Conservation (phyloP, 30 jellyfish, hydroid and myxozoan species). For the Cassiopea xamachana region DNA sequence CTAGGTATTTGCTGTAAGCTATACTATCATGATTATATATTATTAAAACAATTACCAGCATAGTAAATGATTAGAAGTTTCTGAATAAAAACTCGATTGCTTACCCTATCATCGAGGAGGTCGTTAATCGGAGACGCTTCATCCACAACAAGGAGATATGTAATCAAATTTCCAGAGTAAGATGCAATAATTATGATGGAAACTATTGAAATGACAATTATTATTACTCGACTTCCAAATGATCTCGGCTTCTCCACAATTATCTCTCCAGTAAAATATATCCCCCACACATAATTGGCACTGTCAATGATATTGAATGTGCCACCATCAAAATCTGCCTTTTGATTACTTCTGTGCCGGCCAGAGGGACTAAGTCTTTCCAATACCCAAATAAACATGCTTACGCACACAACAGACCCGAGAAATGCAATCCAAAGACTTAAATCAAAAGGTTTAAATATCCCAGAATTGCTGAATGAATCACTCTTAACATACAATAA, state of each 20-base stretch:
- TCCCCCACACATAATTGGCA: slow-evolving; percentile 47
- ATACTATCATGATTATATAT: too few species aligned
- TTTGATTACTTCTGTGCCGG: neutral
- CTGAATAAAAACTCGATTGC: too few species aligned
- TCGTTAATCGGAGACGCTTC: slow-evolving; percentile 25
- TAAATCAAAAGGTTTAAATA: slow-evolving; percentile 11
- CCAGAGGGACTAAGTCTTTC: slow-evolving; percentile 35
- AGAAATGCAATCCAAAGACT: slow-evolving; percentile 2
- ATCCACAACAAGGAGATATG: slow-evolving; percentile 17
- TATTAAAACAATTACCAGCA: too few species aligned
- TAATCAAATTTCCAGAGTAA: slow-evolving; percentile 28
- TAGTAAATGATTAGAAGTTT: too few species aligned
- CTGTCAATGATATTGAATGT: slow-evolving; percentile 29
- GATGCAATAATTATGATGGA: neutral
- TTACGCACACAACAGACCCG: neutral
- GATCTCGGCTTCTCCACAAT: slow-evolving; percentile 25
- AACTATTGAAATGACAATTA: neutral
- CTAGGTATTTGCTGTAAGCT: too few species aligned
- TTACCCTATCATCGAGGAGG: slow-evolving; percentile 19
- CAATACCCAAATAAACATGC: slow-evolving; percentile 5
- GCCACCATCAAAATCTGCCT: neutral
- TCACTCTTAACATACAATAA: neutral
- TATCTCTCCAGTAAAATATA: slow-evolving; percentile 36
- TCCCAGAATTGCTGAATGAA: neutral
- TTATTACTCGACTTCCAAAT: slow-evolving; percentile 1